phyloP scores from a whole-genome alignment of 2,888 invertebrate genomes.

The Melieria picta region DNA sequence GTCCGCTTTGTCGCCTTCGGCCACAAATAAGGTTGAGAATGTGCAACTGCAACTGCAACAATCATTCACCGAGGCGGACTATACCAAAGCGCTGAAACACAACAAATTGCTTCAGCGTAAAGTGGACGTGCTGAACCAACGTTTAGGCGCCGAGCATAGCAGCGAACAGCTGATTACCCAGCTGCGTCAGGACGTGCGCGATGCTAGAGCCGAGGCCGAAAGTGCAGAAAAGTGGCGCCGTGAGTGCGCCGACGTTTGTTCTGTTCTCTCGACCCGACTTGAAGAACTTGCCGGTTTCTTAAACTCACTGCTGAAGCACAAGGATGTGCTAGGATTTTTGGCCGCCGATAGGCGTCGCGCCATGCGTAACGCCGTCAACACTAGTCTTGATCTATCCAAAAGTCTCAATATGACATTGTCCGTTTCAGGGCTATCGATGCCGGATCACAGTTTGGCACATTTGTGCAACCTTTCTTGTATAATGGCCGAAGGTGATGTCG shows the following conservation, averaged over 20 bases:
- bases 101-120: constrained; percentile 62
- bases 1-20: constrained; percentile 41
- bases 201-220: constrained; percentile 56
- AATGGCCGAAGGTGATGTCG: constrained; percentile 29
- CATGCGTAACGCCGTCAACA: constrained; percentile 69
- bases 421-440: constrained; percentile 61
- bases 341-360: constrained; percentile 68
- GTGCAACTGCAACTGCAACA: constrained; percentile 51
- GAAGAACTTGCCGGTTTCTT: constrained; percentile 73
- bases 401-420: constrained; percentile 66
- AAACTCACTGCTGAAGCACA: constrained; percentile 70
- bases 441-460: constrained; percentile 68
- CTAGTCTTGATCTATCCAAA: constrained; percentile 69
- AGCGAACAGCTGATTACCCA: constrained; percentile 49
- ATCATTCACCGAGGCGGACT: constrained; percentile 60
- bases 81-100: constrained; percentile 55
- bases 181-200: constrained; percentile 53
- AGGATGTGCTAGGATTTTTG: constrained; percentile 68
- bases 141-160: constrained; percentile 50
- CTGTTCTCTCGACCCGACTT: constrained; percentile 68
- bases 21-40: constrained; percentile 4
- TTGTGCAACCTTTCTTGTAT: constrained; percentile 66
- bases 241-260: constrained; percentile 62
- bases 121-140: constrained; percentile 58
- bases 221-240: constrained; percentile 60